Percentiles rank a stretch among this genome's conserved stretches.
These are phyloP conservation scores for Drosophila pseudoananassae DNA, from an alignment of 1,140 invertebrate genomes.

Conservation along the genomic window DNA sequence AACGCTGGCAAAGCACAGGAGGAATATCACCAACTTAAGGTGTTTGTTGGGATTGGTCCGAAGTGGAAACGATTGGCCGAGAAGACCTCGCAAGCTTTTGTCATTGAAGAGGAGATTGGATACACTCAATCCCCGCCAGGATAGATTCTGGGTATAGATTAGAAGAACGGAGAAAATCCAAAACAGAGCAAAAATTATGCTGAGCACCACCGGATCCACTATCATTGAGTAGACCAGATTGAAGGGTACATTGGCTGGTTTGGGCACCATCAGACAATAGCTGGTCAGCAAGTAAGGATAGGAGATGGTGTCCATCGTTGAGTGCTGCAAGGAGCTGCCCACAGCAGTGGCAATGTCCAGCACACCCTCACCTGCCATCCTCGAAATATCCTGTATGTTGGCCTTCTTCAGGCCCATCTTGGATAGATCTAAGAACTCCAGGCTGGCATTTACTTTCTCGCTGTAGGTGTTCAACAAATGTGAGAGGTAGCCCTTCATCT, in stretches of 20 bases:
- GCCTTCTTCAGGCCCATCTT: background rate
- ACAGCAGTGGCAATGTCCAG: constrained; percentile 51
- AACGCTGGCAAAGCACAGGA: constrained; percentile 55
- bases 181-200: constrained; percentile 38
- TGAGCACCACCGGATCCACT: constrained; percentile 32
- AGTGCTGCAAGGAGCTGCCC: background rate
- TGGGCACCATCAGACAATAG: constrained; percentile 61
- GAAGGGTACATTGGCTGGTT: constrained; percentile 44
- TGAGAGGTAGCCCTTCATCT: constrained; percentile 52
- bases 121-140: constrained; percentile 43
- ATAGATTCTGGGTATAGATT: constrained; percentile 39
- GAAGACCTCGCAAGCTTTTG: constrained; percentile 58
- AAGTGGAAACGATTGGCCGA: constrained; percentile 60
- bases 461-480: constrained; percentile 41
- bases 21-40: constrained; percentile 47
- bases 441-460: constrained; percentile 49
- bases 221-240: constrained; percentile 50
- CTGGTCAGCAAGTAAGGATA: constrained; percentile 53
- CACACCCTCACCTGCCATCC: background rate
- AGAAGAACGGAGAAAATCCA: constrained; percentile 55
- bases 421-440: constrained; percentile 10
- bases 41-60: constrained; percentile 22
- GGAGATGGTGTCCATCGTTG: constrained; percentile 1
- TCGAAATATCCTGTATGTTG: background rate
- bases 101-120: constrained; percentile 54